Evolutionary conservation across 2,888 invertebrate genomes (phyloP).

Genomic region (Hirtodrosophila duncani): DNA sequence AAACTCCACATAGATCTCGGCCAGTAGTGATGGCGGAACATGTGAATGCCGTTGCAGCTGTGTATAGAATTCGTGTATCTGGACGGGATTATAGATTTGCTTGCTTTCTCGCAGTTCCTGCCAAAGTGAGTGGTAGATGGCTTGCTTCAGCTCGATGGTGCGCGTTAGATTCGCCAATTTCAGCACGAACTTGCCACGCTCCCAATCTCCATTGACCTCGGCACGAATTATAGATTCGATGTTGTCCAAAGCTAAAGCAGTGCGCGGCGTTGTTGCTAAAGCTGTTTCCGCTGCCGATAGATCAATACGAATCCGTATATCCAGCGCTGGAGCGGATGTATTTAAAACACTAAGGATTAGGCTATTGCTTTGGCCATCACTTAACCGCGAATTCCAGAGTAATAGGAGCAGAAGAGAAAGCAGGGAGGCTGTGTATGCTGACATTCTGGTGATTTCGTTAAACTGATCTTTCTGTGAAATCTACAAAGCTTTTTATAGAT

Average conservation of each 20-base stretch:
- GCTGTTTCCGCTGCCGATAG: too few species aligned
- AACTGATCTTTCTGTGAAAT: neutral
- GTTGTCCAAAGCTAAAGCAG: neutral
- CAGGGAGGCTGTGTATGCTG: conserved; percentile 11
- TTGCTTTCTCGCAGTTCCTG: conserved; percentile 45
- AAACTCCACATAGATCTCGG: conserved; percentile 30
- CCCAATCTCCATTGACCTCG: conserved; percentile 52
- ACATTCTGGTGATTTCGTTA: too few species aligned
- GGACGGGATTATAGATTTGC: conserved; percentile 46
- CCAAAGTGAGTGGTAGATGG: conserved; percentile 60
- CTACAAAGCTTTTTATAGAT: conserved; percentile 20
- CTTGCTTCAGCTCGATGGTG: conserved; percentile 42
- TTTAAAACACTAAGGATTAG: conserved; percentile 36
- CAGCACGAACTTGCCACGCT: conserved; percentile 34
- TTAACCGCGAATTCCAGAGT: neutral
- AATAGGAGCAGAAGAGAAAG: neutral
- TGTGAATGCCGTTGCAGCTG: conserved; percentile 24
- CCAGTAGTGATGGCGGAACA: conserved; percentile 23
- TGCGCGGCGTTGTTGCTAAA: neutral
- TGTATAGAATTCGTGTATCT: conserved; percentile 44
- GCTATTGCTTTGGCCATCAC: conserved; percentile 3
- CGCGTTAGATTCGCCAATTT: conserved; percentile 28
- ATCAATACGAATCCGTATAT: neutral
- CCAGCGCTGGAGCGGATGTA: neutral
- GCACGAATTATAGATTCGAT: conserved; percentile 46